Percentiles rank a stretch among this genome's conserved stretches.
phyloP scores from a whole-genome alignment of 2,113 vertebrate species.

The Austrofundulus limnaeus region DNA sequence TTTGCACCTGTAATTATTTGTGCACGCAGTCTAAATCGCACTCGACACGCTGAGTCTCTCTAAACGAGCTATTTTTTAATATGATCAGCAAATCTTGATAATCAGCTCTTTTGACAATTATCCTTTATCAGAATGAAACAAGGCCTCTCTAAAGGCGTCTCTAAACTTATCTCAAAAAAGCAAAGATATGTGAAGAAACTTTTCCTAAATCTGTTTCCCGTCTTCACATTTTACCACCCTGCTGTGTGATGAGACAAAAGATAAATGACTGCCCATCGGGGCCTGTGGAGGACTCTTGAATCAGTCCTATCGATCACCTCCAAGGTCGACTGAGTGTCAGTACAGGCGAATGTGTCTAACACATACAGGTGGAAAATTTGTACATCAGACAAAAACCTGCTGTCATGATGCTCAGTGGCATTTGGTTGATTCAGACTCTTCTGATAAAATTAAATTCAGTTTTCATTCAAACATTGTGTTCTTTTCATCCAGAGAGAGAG shows the following conservation, averaged over 20 bases:
- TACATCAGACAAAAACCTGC: slow-evolving; percentile 54
- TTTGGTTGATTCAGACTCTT: slow-evolving; percentile 4
- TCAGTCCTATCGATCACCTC: slow-evolving; percentile 67
- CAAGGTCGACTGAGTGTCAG: slow-evolving; percentile 56
- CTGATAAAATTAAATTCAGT: slow-evolving; percentile 1
- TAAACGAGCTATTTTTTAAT: neutral
- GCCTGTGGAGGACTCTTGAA: slow-evolving; percentile 28
- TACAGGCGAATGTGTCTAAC: slow-evolving; percentile 26
- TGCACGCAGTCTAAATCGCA: too few relatives aligned
- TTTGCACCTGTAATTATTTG: too few relatives aligned
- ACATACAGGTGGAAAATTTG: slow-evolving; percentile 24
- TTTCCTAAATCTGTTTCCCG: neutral
- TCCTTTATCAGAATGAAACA: neutral
- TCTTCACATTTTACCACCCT: slow-evolving; percentile 34
- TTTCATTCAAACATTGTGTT: neutral
- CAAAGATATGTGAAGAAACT: neutral
- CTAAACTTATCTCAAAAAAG: neutral
- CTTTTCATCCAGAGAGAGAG: slow-evolving; percentile 7
- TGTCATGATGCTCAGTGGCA: slow-evolving; percentile 10
- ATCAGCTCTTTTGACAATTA: too few relatives aligned
- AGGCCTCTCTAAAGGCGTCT: neutral
- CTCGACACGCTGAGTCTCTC: too few relatives aligned
- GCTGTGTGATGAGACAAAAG: slow-evolving; percentile 42
- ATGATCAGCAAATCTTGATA: neutral
- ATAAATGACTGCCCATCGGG: slow-evolving; percentile 35